Percentiles rank a stretch among this genome's conserved stretches.
Conservation (phyloP, 2,797 vertebrate species). For the Champsocephalus esox region DNA sequence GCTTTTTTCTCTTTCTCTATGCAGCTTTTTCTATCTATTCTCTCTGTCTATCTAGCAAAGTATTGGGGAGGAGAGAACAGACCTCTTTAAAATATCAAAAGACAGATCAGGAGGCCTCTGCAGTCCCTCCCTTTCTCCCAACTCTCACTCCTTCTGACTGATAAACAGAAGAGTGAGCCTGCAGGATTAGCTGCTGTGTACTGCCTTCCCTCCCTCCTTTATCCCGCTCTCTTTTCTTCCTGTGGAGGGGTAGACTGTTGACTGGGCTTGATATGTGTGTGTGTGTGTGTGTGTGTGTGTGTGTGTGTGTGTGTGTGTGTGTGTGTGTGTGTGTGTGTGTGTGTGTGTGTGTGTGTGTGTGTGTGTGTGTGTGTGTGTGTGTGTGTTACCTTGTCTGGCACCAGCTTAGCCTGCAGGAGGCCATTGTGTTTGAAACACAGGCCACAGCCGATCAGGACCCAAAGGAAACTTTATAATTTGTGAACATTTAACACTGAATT, state of each 20-base stretch:
- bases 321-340: slow-evolving; percentile 32
- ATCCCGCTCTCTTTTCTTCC: slow-evolving; percentile 74
- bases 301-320: too few species aligned
- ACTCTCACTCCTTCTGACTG: slow-evolving; percentile 71
- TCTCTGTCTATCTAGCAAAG: slow-evolving; percentile 58
- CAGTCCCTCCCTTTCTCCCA: slow-evolving; percentile 67
- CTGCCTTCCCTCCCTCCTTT: slow-evolving; percentile 69
- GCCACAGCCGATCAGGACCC: slow-evolving; percentile 55
- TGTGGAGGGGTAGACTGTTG: slow-evolving; percentile 66
- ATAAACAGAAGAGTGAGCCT: slow-evolving; percentile 80
- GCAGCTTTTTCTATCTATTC: slow-evolving; percentile 56
- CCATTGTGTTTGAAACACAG: slow-evolving; percentile 73
- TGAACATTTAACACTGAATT: slow-evolving; percentile 51
- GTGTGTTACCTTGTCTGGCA: slow-evolving; percentile 77
- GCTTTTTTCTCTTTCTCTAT: slow-evolving; percentile 36
- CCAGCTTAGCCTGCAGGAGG: slow-evolving; percentile 74
- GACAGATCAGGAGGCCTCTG: slow-evolving; percentile 80
- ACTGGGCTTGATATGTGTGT: slow-evolving; percentile 70
- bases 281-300: slow-evolving; percentile 32
- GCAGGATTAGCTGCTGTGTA: slow-evolving; percentile 77
- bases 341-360: slow-evolving; percentile 24
- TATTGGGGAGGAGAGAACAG: slow-evolving; percentile 82
- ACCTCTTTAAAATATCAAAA: slow-evolving; percentile 89
- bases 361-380: slow-evolving; percentile 17
- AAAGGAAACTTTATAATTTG: slow-evolving; percentile 74